Conservation (phyloP, 2,797 vertebrate genomes). For the Rhynchotus rufescens region DNA sequence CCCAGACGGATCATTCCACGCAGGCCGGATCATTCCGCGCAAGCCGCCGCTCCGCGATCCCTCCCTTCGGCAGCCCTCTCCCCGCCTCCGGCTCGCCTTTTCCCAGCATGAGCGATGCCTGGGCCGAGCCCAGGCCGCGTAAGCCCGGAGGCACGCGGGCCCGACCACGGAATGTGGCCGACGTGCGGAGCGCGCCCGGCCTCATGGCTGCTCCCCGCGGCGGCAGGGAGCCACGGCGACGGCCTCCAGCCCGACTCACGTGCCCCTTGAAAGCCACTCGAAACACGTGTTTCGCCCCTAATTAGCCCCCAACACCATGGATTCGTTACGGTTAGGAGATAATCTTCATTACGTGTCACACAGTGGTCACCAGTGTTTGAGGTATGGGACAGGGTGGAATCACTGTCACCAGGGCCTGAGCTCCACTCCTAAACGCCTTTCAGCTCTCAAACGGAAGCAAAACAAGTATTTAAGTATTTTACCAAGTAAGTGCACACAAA, state of each 20-base stretch:
- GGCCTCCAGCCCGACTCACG: neutral
- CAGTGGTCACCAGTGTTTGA: fast-evolving
- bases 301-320: neutral
- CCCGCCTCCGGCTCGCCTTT: neutral
- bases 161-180: conserved; percentile 24
- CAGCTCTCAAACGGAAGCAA: neutral
- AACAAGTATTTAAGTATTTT: neutral
- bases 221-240: no score
- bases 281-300: neutral
- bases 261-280: neutral
- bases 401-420: neutral
- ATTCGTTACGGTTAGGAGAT: neutral
- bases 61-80: neutral
- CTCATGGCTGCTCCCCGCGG: neutral
- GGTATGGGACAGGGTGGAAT: fast-evolving
- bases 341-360: fast-evolving
- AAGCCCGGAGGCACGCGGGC: conserved; percentile 18
- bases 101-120: neutral
- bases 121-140: neutral
- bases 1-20: neutral
- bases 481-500: neutral
- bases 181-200: neutral
- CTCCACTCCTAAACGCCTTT: fast-evolving
- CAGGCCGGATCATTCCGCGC: neutral
- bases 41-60: neutral